Evolutionary conservation across 2,888 invertebrate species (phyloP).

Genomic region (Nineta flava): DNA sequence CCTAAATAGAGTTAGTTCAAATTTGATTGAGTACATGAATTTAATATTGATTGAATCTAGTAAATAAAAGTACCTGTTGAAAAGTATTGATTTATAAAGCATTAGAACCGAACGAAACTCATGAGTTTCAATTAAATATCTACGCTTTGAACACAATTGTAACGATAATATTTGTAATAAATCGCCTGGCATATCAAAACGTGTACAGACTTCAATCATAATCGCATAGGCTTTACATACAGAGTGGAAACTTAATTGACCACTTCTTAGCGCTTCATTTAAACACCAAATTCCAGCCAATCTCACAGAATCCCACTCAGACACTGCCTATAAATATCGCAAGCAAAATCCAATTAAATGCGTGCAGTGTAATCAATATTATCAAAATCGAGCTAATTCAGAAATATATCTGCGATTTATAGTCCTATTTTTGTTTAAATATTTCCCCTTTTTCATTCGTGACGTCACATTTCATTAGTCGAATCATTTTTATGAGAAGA

Average conservation of each 20-base stretch:
- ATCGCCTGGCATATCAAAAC: slow-evolving; percentile 18
- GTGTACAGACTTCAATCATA: slow-evolving; percentile 27
- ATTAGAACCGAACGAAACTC: slow-evolving; percentile 29
- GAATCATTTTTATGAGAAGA: too few species aligned
- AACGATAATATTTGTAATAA: slow-evolving; percentile 28
- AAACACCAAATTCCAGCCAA: slow-evolving; percentile 41
- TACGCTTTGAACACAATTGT: slow-evolving; percentile 24
- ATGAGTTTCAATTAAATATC: slow-evolving; percentile 24
- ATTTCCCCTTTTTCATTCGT: too few species aligned
- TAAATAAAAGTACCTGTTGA: too few species aligned
- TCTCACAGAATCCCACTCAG: slow-evolving; percentile 29
- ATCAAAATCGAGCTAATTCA: too few species aligned
- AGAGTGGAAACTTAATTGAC: slow-evolving; percentile 34
- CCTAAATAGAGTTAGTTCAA: too few species aligned
- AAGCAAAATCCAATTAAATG: too few species aligned
- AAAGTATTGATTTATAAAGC: slow-evolving; percentile 20
- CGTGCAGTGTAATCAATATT: too few species aligned
- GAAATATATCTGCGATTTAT: too few species aligned
- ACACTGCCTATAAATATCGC: slow-evolving; percentile 7
- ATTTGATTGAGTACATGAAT: too few species aligned
- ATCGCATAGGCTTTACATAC: slow-evolving; percentile 38
- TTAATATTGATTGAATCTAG: too few species aligned
- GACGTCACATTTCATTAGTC: too few species aligned
- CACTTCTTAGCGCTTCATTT: slow-evolving; percentile 31
- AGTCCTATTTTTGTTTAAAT: too few species aligned